Evolutionary conservation across 2,797 vertebrate species (phyloP).

Genomic region (Scomberomorus guttatus): DNA sequence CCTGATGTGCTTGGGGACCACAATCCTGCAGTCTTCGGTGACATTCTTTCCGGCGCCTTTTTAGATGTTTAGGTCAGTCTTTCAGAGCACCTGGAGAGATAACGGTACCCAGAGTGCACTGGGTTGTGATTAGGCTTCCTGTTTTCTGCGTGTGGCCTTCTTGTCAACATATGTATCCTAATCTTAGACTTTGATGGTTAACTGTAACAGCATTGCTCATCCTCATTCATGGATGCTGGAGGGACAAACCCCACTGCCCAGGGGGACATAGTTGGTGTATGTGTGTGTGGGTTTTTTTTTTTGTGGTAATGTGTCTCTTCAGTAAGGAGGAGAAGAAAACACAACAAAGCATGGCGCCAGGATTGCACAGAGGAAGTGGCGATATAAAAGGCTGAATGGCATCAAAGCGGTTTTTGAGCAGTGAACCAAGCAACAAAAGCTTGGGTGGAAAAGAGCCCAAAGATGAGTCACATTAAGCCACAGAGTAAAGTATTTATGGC

Average conservation of each 20-base stretch:
- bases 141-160: slow-evolving; percentile 61
- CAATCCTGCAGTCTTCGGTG: slow-evolving; percentile 42
- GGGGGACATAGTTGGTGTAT: slow-evolving; percentile 37
- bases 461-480: slow-evolving; percentile 83
- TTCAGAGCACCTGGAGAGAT: slow-evolving; percentile 79
- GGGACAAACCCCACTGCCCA: slow-evolving; percentile 63
- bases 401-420: slow-evolving; percentile 85
- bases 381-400: slow-evolving; percentile 86
- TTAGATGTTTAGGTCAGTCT: slow-evolving; percentile 63
- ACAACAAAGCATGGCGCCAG: slow-evolving; percentile 82
- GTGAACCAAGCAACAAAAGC: slow-evolving; percentile 81
- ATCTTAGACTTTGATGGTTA: slow-evolving; percentile 63
- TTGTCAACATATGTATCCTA: slow-evolving; percentile 57
- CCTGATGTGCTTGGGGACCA: slow-evolving; percentile 71
- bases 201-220: slow-evolving; percentile 72
- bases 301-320: slow-evolving; percentile 74
- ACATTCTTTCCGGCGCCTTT: slow-evolving; percentile 60
- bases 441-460: slow-evolving; percentile 69
- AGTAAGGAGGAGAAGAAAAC: slow-evolving; percentile 72
- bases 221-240: slow-evolving; percentile 41
- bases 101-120: slow-evolving; percentile 65
- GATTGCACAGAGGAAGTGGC: slow-evolving; percentile 85
- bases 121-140: slow-evolving; percentile 72
- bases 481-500: slow-evolving; percentile 60
- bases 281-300: slow-evolving; percentile 32